A percentile compares a stretch with the other conserved stretches of the same genome.
Evolutionary conservation across 2,888 invertebrate genomes (phyloP).

Genomic region (Phania funesta): DNA sequence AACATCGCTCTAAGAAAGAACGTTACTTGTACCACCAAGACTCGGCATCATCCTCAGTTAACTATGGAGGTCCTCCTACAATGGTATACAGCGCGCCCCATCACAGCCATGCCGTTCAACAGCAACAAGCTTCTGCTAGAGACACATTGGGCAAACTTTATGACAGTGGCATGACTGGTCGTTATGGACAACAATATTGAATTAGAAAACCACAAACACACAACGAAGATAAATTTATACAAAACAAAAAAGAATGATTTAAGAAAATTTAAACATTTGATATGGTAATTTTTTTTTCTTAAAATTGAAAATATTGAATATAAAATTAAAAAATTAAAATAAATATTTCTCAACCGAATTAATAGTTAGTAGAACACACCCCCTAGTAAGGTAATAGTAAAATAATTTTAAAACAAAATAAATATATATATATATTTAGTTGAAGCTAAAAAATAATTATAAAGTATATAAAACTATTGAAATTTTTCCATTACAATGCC

Average conservation of each 20-base stretch:
- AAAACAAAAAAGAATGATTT: slow-evolving; percentile 11
- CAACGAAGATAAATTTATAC: slow-evolving; percentile 5
- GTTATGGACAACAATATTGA: slow-evolving; percentile 80
- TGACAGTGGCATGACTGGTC: slow-evolving; percentile 90
- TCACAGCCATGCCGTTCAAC: slow-evolving; percentile 71
- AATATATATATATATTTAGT: slow-evolving; percentile 40
- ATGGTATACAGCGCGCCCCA: slow-evolving; percentile 75
- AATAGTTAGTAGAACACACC: slow-evolving; percentile 34
- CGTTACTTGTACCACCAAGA: slow-evolving; percentile 78
- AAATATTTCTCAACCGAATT: slow-evolving; percentile 9
- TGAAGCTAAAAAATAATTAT: slow-evolving; percentile 21
- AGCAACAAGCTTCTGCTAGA: slow-evolving; percentile 82
- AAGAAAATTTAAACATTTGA: slow-evolving; percentile 42
- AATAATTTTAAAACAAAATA: slow-evolving; percentile 31
- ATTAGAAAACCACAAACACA: not conserved
- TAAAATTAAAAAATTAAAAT: slow-evolving; percentile 35
- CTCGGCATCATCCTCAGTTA: slow-evolving; percentile 73
- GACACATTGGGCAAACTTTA: slow-evolving; percentile 93
- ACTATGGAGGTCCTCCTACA: slow-evolving; percentile 73
- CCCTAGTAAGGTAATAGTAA: slow-evolving; percentile 60
- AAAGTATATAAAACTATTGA: slow-evolving; percentile 37
- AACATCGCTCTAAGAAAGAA: slow-evolving; percentile 77
- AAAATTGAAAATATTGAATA: slow-evolving; percentile 6
- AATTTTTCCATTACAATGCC: slow-evolving; percentile 71
- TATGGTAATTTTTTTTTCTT: slow-evolving; percentile 33